Base-by-base conservation (phyloP, 2,888 invertebrate genomes). In the Actias luna region DNA sequence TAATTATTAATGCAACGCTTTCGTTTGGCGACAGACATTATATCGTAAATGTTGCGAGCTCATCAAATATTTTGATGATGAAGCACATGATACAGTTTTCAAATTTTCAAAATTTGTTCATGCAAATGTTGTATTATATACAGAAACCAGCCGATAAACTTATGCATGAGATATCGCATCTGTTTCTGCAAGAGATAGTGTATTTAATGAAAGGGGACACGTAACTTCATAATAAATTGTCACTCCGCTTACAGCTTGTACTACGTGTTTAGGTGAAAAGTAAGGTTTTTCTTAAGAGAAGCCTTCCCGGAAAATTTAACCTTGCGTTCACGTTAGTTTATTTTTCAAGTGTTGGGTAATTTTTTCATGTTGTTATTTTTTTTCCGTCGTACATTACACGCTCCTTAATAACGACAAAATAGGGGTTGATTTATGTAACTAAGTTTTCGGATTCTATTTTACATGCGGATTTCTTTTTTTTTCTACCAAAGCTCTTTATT, bases 321-420 rank as follows among this genome's bases (percentile, higher is more conserved):
- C 81, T 76, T 81, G 81, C 86, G 82, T 88, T 89, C 87, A 85
- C 83, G 84, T 87, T 82, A 85, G 86, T 88, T 88, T 87, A 86
- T 87, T 88, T 87, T 85, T 85, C 78, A 76, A 89, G 86, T 85
- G 84, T 77, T 72, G 73, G 82, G 81, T 81, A 85, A 86, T 87
- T 85, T 83, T 73, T 65, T 31, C 39, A 58, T 22, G 42, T 58
- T 12, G 46, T 50, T 42, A 12, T 12, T 50, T 46, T 58, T 61
- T 61, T 62, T 62, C 27, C 55, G 25, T 60, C 29, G 35, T 29
- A 29, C 35, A 7, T 42, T 58, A 57, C n/a, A 58, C 59, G 27
- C 31, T 58, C 33, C 58, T 62, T 31, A 58, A 57, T 42, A 39
- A 60, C 10, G 35, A 25, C 35, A 62, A 62, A n/a, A 42, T 25